These are phyloP conservation scores for Lethenteron camtschaticum DNA, from an alignment of 2,113 vertebrate genomes.

Conservation along the genomic window DNA sequence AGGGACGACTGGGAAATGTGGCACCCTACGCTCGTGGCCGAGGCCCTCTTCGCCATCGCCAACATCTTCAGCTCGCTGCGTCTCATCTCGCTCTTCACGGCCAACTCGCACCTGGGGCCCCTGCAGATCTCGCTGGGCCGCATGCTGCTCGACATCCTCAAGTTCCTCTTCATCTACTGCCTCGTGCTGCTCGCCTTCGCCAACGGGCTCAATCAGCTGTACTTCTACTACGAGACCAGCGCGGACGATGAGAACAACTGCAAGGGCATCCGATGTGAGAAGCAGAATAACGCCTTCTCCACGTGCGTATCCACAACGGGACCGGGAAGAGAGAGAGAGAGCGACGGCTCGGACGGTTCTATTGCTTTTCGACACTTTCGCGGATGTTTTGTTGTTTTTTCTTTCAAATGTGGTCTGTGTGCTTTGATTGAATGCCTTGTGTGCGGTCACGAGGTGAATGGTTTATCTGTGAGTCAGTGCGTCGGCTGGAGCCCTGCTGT, in stretches of 20 bases:
- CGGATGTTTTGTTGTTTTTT: too few species aligned
- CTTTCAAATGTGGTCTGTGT: too few species aligned
- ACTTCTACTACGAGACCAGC: conserved; percentile 59
- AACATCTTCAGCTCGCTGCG: conserved; percentile 97
- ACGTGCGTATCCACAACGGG: conserved; percentile 37
- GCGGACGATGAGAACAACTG: conserved; percentile 20
- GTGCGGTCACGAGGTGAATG: too few species aligned
- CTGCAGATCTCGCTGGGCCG: conserved; percentile 89
- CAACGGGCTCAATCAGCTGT: conserved; percentile 86
- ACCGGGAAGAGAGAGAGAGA: too few species aligned
- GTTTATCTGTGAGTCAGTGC: too few species aligned
- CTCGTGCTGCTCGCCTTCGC: conserved; percentile 82
- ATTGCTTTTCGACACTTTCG: too few species aligned
- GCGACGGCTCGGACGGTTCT: too few species aligned
- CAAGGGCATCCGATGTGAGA: conserved; percentile 63
- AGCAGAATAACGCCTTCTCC: conserved; percentile 86
- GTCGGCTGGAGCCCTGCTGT: too few species aligned
- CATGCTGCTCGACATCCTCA: conserved; percentile 96
- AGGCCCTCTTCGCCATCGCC: conserved; percentile 79
- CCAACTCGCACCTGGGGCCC: conserved; percentile 89
- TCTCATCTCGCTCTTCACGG: conserved; percentile 84
- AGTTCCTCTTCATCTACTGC: conserved; percentile 97
- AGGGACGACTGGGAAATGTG: conserved; percentile 63
- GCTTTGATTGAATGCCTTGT: too few species aligned
- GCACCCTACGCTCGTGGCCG: conserved; percentile 84